Conservation (phyloP, 2,888 invertebrate genomes). For the Tinea trinotella region DNA sequence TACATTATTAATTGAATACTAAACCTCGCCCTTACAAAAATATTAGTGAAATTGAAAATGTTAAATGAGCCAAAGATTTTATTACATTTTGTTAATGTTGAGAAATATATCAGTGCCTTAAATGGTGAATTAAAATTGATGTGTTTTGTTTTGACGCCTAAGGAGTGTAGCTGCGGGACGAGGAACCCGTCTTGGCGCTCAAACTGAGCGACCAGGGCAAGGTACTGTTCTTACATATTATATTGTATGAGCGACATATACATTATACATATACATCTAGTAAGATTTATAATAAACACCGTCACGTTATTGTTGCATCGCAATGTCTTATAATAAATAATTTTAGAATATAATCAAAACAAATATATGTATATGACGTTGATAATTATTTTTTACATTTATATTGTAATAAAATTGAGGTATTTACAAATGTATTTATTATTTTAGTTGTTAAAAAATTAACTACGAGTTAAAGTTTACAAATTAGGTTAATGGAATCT, state of each 20-base stretch:
- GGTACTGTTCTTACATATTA: slow-evolving; percentile 75
- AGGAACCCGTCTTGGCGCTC: slow-evolving; percentile 82
- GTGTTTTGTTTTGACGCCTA: slow-evolving; percentile 56
- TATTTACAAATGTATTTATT: slow-evolving; percentile 11
- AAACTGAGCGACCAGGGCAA: slow-evolving; percentile 86
- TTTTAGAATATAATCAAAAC: too few species aligned
- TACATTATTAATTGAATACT: too few species aligned
- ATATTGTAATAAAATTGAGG: slow-evolving; percentile 44
- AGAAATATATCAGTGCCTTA: slow-evolving; percentile 72
- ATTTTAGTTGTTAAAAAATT: slow-evolving; percentile 9
- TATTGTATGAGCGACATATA: slow-evolving; percentile 25
- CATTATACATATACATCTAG: neutral
- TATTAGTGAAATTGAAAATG: neutral
- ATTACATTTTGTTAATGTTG: slow-evolving; percentile 50
- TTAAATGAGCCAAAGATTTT: slow-evolving; percentile 56
- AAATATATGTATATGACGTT: neutral
- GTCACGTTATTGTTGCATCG: too few species aligned
- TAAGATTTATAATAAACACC: too few species aligned
- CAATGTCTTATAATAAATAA: too few species aligned
- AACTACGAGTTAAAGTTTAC: too few species aligned
- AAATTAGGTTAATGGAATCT: too few species aligned
- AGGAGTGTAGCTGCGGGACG: slow-evolving; percentile 38
- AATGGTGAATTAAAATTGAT: slow-evolving; percentile 50
- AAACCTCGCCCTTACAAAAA: too few species aligned
- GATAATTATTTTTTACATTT: slow-evolving; percentile 31